Conservation (phyloP, 2,888 invertebrate genomes). For the Drosophila ustulata region DNA sequence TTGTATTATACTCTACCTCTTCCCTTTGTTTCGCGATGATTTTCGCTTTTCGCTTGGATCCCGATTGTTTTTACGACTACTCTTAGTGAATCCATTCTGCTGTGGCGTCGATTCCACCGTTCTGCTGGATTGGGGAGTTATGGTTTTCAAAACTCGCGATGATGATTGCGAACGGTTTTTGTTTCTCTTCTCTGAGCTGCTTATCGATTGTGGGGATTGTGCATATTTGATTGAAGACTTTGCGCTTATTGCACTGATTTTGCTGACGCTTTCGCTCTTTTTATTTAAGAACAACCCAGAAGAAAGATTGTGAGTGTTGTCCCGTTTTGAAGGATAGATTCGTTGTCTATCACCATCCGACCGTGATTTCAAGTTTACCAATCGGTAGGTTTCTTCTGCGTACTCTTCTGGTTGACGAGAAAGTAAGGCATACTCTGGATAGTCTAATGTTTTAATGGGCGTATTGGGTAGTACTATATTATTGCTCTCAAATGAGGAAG, state of each 20-base stretch:
- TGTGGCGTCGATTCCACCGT: constrained; percentile 37
- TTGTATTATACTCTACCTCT: constrained; percentile 54
- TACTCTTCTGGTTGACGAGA: constrained; percentile 94
- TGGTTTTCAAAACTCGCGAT: constrained; percentile 90
- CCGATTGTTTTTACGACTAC: constrained; percentile 54
- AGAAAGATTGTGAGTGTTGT: constrained; percentile 90
- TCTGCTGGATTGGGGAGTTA: constrained; percentile 87
- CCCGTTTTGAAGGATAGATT: constrained; percentile 85
- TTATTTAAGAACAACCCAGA: constrained; percentile 92
- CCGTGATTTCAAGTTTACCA: constrained; percentile 90
- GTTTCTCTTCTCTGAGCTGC: constrained; percentile 86
- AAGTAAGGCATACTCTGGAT: constrained; percentile 93
- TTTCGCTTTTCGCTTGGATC: constrained; percentile 55
- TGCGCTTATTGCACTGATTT: constrained; percentile 94
- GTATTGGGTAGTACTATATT: constrained; percentile 37
- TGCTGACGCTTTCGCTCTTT: constrained; percentile 92
- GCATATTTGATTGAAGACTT: constrained; percentile 95
- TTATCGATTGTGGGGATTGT: constrained; percentile 90
- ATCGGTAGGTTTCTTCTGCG: constrained; percentile 93
- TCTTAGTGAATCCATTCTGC: constrained; percentile 49
- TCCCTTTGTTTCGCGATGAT: constrained; percentile 68
- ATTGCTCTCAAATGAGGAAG: constrained; percentile 30
- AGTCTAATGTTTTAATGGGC: constrained; percentile 88
- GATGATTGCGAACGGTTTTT: constrained; percentile 88
- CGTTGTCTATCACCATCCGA: constrained; percentile 53